phyloP scores from a whole-genome alignment of 2,113 vertebrate genomes.

The Otis tarda region DNA sequence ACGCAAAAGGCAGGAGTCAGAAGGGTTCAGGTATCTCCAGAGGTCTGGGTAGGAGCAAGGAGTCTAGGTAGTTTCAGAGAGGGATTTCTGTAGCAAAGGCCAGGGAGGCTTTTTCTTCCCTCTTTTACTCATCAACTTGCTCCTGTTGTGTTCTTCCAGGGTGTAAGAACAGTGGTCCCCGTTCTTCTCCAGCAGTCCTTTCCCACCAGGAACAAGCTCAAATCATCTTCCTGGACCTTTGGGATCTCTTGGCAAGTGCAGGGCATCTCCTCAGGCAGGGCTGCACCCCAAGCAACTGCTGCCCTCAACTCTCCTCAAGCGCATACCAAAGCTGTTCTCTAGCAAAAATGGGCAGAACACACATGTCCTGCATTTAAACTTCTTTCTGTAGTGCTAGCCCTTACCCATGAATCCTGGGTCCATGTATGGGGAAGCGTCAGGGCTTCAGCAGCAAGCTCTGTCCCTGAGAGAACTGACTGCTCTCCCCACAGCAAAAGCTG shows the following conservation, averaged over 20 bases:
- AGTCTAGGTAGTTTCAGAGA: background rate
- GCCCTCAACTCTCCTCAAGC: background rate
- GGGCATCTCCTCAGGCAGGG: background rate
- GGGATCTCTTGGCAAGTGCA: background rate
- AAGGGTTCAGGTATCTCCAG: background rate
- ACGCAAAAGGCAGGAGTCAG: background rate
- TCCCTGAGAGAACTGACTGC: background rate
- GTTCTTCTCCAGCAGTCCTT: background rate
- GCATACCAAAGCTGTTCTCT: background rate
- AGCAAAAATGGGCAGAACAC: background rate
- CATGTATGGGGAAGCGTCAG: background rate
- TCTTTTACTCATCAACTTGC: background rate
- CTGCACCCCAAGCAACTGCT: rapidly evolving
- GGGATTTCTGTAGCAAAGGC: background rate
- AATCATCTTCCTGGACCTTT: background rate
- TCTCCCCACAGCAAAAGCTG: background rate
- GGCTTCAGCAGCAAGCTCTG: background rate
- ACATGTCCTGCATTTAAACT: background rate
- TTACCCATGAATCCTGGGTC: background rate
- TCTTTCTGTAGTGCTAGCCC: background rate
- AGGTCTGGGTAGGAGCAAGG: background rate
- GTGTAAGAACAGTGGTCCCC: background rate
- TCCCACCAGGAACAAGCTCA: background rate
- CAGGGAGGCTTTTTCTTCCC: background rate
- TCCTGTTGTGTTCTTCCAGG: background rate